Evolutionary conservation across 2,888 invertebrate species (phyloP).

Genomic region (Elaeidobius kamerunicus): DNA sequence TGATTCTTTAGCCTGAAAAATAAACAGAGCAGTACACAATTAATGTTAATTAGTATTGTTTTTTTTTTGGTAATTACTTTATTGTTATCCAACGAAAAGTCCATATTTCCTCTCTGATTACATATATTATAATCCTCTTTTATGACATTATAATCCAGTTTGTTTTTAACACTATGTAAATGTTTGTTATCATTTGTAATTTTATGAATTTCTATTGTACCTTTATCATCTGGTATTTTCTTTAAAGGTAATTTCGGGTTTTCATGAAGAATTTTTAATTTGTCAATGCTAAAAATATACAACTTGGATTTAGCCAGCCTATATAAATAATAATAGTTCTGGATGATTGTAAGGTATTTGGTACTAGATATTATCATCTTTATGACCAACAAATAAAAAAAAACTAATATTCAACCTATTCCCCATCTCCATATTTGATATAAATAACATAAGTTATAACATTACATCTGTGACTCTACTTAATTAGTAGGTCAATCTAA

Average conservation of each 20-base stretch:
- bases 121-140: conserved; percentile 1
- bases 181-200: conserved; percentile 14
- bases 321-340: no score
- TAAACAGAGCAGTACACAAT: no score
- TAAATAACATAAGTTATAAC: no score
- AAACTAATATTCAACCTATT: no score
- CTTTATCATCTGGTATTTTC: conserved; percentile 3
- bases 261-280: conserved; percentile 17
- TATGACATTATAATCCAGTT: conserved; percentile 12
- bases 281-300: conserved; percentile 21
- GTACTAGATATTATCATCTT: no score
- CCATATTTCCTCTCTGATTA: conserved; percentile 1
- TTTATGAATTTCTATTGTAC: conserved; percentile 9
- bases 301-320: no score
- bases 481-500: no score
- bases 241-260: conserved; percentile 18
- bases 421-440: no score
- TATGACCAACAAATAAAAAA: not conserved
- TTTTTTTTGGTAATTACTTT: conserved; percentile 4
- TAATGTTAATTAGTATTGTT: no score
- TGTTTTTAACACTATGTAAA: conserved; percentile 24
- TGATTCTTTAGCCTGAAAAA: no score
- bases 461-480: no score
- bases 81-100: not conserved
- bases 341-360: no score